Evolutionary conservation across 2,888 invertebrate genomes (phyloP), one percentile per base, ranked within the genome.

Genomic region (Schizotus pectinicornis): DNA sequence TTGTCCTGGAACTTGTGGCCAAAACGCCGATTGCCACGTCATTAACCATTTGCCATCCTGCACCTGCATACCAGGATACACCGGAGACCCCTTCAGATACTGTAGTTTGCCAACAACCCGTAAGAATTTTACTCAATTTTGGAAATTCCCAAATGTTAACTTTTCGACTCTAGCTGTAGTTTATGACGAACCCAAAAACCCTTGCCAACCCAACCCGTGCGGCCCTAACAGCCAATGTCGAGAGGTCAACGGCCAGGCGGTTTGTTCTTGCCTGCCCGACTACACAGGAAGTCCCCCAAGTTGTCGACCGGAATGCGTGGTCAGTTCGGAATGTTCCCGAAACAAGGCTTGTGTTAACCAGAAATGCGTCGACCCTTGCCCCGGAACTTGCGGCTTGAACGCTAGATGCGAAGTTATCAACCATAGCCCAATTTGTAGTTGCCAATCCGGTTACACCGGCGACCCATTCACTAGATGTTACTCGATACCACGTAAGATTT

Each of bases 301-400:
- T 67, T 92, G 92, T 75, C 83, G 91, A 70, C 91, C 91, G 1
- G 91, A 92, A 79, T 92, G 92, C 75, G 84, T 86, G n/a, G 84
- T 88, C 3, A 89, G 90, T 74, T 86, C 90, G 6, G 91, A 92
- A 80, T 92, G 93, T 77, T 79, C 87, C n/a, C 81, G 83, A 47
- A 85, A 86, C 65, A 85, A 85, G 75, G 89, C 89, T 63, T 92
- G 92, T 71, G 81, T 88, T 2, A 84, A 86, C 65, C 87, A 88
- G 63, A 91, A 90, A 78, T 93, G 93, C 75, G 79, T 81, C 8
- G 83, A 88, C 76, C 90, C 91, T 45, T 91, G 91, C 72, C 82
- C 84, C 9, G 84, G 84, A 61, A 82, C 84, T 31, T 88, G 88
- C 73, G 90, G 89, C 11, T 65, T 82, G 7, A 83, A 83, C 65